Evolutionary conservation across 2,113 vertebrate species (phyloP).

Genomic region (Lasiurus cinereus): DNA sequence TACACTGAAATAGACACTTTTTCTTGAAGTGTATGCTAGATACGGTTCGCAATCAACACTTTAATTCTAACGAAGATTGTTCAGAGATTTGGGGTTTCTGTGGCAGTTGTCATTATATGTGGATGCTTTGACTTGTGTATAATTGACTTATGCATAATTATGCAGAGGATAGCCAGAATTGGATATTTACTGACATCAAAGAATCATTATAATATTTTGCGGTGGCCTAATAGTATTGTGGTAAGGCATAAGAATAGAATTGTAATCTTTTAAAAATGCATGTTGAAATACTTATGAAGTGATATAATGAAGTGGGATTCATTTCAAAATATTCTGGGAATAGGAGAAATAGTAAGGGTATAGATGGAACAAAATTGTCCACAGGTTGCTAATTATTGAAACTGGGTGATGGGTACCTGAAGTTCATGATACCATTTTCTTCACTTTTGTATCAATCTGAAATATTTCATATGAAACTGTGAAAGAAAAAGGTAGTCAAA

Average conservation of each 20-base stretch:
- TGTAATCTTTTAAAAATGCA: neutral
- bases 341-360: neutral
- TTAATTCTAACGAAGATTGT: neutral
- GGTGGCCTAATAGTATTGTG: neutral
- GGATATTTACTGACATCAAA: neutral
- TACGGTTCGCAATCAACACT: slow-evolving; percentile 31
- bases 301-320: neutral
- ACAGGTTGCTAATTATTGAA: neutral
- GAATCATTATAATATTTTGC: neutral
- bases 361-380: neutral
- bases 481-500: neutral
- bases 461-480: slow-evolving; percentile 28
- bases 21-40: slow-evolving; percentile 37
- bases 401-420: neutral
- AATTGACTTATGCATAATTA: neutral
- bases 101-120: neutral
- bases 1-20: slow-evolving; percentile 68
- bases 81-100: slow-evolving; percentile 16
- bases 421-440: neutral
- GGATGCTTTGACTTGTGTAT: neutral
- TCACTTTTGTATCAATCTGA: neutral
- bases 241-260: neutral
- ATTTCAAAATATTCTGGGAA: slow-evolving; percentile 7
- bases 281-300: slow-evolving; percentile 14
- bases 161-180: neutral